A percentile compares a stretch with the other conserved stretches of the same genome.
Conservation (phyloP, 2,113 vertebrate species). For the Sebastes fasciatus region DNA sequence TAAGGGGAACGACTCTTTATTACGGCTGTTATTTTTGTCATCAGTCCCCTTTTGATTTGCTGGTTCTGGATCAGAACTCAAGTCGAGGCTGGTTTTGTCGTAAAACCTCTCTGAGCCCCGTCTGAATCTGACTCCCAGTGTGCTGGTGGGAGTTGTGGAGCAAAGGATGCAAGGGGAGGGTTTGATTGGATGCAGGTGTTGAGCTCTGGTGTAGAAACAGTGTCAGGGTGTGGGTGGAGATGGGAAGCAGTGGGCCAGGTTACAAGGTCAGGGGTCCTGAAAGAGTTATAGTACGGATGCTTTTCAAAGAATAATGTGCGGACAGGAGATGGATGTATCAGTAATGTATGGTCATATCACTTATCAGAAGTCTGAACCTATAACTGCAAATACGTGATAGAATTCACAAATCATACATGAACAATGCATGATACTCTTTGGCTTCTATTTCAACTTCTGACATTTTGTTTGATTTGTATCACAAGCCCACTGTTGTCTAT, state of each 20-base stretch:
- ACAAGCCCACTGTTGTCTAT: conserved; percentile 17
- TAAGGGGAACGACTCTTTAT: conserved; percentile 42
- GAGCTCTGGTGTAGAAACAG: conserved; percentile 47
- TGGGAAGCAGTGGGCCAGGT: conserved; percentile 39
- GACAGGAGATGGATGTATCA: neutral
- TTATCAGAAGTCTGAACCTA: neutral
- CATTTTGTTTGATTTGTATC: conserved; percentile 24
- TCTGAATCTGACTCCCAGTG: conserved; percentile 58
- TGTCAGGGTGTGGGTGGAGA: conserved; percentile 54
- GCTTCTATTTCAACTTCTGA: conserved; percentile 10
- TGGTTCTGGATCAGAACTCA: conserved; percentile 64
- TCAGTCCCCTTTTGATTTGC: conserved; percentile 66
- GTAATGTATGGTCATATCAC: neutral
- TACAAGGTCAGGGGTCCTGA: conserved; percentile 33
- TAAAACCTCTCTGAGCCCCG: conserved; percentile 53
- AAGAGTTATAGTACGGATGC: neutral
- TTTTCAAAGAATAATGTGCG: conserved; percentile 9
- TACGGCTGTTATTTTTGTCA: conserved; percentile 72
- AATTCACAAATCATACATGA: conserved; percentile 9
- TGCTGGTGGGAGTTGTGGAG: conserved; percentile 61
- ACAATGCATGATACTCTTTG: neutral
- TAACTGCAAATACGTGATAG: conserved; percentile 21
- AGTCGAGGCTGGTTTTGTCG: conserved; percentile 60
- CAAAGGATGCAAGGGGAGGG: conserved; percentile 53
- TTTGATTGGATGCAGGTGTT: conserved; percentile 75